Evolutionary conservation across 2,888 invertebrate species (phyloP).

Genomic region (Epistrophe grossulariae): DNA sequence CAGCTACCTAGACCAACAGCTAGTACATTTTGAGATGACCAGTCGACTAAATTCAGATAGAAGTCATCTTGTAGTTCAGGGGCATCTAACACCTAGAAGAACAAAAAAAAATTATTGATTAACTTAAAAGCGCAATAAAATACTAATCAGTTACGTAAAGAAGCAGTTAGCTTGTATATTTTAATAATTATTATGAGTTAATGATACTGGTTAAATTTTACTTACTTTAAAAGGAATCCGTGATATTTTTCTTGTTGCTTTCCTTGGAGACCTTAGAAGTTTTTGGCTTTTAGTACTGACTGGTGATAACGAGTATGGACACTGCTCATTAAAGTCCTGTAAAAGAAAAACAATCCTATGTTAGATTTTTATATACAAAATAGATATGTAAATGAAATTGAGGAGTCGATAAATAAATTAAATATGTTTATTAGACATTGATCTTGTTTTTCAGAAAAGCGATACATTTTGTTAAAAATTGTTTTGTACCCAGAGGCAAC

Average conservation of each 20-base stretch:
- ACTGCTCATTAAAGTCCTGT: constrained; percentile 91
- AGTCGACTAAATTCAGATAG: constrained; percentile 99
- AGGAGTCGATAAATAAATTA: too few species aligned
- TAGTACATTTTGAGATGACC: constrained; percentile 99
- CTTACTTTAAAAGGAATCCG: constrained; percentile 96
- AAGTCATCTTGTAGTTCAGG: constrained; percentile 94
- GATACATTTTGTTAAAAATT: too few species aligned
- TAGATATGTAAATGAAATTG: too few species aligned
- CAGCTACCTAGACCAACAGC: constrained; percentile 99
- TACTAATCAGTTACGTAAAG: not conserved
- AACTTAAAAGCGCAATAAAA: not conserved
- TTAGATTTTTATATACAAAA: not conserved
- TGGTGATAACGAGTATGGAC: constrained; percentile 97
- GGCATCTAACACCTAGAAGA: constrained; percentile 81
- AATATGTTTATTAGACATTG: too few species aligned
- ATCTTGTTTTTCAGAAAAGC: too few species aligned
- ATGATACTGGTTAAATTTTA: too few species aligned
- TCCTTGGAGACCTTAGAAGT: constrained; percentile 95
- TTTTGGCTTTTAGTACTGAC: constrained; percentile 98
- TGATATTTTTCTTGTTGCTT: constrained; percentile 99
- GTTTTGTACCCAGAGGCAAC: too few species aligned
- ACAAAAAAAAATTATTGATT: not conserved
- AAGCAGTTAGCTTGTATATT: not conserved
- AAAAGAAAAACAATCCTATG: constrained; percentile 23
- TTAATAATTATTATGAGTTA: too few species aligned